These are phyloP conservation scores for Pseudomyrmex concolor DNA, from an alignment of 1,140 invertebrate genomes.

Conservation along the genomic window DNA sequence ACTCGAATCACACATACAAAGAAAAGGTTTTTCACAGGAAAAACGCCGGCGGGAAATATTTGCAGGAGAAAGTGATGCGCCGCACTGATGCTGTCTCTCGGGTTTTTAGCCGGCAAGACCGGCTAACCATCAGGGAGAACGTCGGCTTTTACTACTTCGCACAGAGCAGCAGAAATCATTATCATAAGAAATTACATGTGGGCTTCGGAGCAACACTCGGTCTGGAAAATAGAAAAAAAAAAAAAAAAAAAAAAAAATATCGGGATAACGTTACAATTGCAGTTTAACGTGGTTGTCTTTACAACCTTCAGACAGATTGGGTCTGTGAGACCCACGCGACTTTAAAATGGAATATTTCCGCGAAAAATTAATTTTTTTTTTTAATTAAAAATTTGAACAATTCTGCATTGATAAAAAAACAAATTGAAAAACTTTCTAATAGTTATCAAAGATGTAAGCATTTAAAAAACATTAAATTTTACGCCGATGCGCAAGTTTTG, in stretches of 20 bases:
- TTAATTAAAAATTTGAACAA: no score
- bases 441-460: no score
- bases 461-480: no score
- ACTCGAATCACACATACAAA: constrained; percentile 34
- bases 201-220: constrained; percentile 13
- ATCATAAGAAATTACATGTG: constrained; percentile 46
- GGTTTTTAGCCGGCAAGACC: constrained; percentile 40
- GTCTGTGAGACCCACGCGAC: no score
- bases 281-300: no score
- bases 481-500: not conserved
- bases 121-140: not conserved
- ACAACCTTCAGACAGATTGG: no score
- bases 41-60: constrained; percentile 43
- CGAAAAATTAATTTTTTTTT: no score
- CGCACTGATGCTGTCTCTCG: constrained; percentile 23
- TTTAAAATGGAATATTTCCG: no score
- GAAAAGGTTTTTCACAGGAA: constrained; percentile 28
- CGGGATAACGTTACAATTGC: not conserved
- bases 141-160: constrained; percentile 29
- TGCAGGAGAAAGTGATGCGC: constrained; percentile 23
- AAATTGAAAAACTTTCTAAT: no score
- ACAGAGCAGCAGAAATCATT: constrained; percentile 38
- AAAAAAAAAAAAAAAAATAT: not conserved
- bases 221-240: not conserved
- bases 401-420: no score